Evolutionary conservation across 2,888 invertebrate species (phyloP).

Genomic region (Eubasilissa splendida): DNA sequence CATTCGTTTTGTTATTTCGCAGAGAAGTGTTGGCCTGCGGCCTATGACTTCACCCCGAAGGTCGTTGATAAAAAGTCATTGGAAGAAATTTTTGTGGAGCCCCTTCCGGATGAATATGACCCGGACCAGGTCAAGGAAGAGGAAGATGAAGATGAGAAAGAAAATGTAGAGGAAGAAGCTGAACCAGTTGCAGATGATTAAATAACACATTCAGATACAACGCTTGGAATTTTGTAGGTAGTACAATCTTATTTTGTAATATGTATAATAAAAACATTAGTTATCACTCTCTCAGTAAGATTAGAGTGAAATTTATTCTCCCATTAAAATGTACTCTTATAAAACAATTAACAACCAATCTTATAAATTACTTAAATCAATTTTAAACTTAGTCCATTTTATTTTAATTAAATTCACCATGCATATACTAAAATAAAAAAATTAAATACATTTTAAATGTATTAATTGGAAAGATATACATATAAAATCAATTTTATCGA

Average conservation of each 20-base stretch:
- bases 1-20: background rate
- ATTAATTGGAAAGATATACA: too few relatives aligned
- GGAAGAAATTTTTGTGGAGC: slow-evolving; percentile 39
- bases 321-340: too few relatives aligned
- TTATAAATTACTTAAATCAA: too few relatives aligned
- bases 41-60: slow-evolving; percentile 55
- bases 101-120: slow-evolving; percentile 41
- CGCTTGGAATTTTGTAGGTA: background rate
- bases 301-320: too few relatives aligned
- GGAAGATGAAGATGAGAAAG: background rate
- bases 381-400: too few relatives aligned
- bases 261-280: background rate
- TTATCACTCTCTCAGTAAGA: background rate
- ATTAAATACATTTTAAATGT: too few relatives aligned
- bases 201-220: background rate
- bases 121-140: slow-evolving; percentile 22
- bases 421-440: too few relatives aligned
- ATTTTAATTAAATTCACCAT: too few relatives aligned
- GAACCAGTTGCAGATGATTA: background rate
- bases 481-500: too few relatives aligned
- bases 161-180: slow-evolving; percentile 21
- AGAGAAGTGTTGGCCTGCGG: slow-evolving; percentile 57
- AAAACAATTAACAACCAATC: too few relatives aligned
- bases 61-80: slow-evolving; percentile 32
- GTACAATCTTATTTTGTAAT: background rate